These are phyloP conservation scores for Leucophenga montana DNA, from an alignment of 2,888 invertebrate species.

Conservation along the genomic window DNA sequence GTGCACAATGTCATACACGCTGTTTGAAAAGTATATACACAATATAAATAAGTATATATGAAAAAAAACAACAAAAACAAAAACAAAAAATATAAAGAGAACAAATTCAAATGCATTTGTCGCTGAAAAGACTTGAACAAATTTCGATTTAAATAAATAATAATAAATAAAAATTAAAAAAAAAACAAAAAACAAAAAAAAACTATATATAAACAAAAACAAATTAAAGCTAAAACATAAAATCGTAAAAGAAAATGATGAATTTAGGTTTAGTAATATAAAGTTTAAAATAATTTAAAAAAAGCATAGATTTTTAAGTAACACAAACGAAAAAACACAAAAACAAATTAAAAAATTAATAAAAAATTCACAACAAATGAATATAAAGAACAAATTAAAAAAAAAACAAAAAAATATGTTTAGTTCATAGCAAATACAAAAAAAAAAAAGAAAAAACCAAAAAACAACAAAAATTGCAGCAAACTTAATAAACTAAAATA, in stretches of 20 bases:
- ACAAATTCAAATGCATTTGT: slow-evolving; percentile 66
- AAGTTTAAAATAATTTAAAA: slow-evolving; percentile 44
- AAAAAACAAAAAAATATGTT: slow-evolving; percentile 40
- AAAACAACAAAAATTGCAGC: slow-evolving; percentile 37
- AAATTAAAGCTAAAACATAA: slow-evolving; percentile 40
- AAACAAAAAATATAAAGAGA: slow-evolving; percentile 54
- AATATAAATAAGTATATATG: slow-evolving; percentile 55
- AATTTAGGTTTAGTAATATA: slow-evolving; percentile 64
- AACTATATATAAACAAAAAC: slow-evolving; percentile 40
- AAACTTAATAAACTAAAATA: slow-evolving; percentile 35
- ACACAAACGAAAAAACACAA: slow-evolving; percentile 43
- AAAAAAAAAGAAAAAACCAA: slow-evolving; percentile 41
- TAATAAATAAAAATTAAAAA: slow-evolving; percentile 52
- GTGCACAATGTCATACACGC: too few relatives aligned
- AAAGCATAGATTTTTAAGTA: slow-evolving; percentile 53
- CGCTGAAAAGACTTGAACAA: slow-evolving; percentile 65
- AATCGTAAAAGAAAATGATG: slow-evolving; percentile 44
- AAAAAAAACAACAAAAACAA: slow-evolving; percentile 44
- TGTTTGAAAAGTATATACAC: too few relatives aligned
- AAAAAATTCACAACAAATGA: slow-evolving; percentile 38
- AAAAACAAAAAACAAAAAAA: slow-evolving; percentile 37
- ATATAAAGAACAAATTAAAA: slow-evolving; percentile 46
- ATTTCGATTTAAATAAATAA: slow-evolving; percentile 62
- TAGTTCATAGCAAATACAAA: slow-evolving; percentile 60
- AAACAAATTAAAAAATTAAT: slow-evolving; percentile 45